Percentiles rank a stretch among this genome's conserved stretches.
Evolutionary conservation across 2,113 vertebrate genomes (phyloP).

Genomic region (Poeciliopsis retropinna): DNA sequence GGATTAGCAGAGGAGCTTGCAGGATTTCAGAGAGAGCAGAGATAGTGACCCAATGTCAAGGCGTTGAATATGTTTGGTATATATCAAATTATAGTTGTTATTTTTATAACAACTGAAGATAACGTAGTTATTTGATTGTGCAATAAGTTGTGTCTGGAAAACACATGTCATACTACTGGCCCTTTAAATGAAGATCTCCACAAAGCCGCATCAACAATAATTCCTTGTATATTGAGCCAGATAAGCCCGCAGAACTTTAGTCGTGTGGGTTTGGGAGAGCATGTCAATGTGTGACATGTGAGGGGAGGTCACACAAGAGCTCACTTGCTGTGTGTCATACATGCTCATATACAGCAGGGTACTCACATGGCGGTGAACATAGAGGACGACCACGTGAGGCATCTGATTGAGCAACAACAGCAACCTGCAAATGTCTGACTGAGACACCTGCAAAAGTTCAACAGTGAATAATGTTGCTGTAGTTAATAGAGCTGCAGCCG

Average conservation of each 20-base stretch:
- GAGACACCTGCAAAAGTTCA: neutral
- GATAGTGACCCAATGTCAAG: no score
- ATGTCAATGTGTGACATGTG: neutral
- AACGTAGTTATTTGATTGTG: no score
- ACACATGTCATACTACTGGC: no score
- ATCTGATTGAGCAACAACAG: no score
- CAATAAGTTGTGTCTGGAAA: no score
- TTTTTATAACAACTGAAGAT: no score
- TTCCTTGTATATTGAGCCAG: neutral
- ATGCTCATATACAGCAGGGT: neutral
- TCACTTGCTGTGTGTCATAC: neutral
- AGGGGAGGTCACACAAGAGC: neutral
- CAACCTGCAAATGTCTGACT: no score
- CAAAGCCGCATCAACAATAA: neutral
- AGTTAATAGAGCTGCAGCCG: neutral
- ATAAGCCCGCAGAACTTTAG: neutral
- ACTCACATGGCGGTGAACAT: neutral
- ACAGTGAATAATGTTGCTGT: neutral
- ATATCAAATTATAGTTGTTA: no score
- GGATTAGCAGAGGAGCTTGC: no score
- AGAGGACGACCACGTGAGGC: neutral
- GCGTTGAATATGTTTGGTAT: no score
- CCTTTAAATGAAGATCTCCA: neutral
- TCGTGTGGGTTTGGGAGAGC: constrained; percentile 2
- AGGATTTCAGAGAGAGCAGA: no score